Evolutionary conservation across 1,140 invertebrate genomes (phyloP).

Genomic region (Hyphantria cunea): DNA sequence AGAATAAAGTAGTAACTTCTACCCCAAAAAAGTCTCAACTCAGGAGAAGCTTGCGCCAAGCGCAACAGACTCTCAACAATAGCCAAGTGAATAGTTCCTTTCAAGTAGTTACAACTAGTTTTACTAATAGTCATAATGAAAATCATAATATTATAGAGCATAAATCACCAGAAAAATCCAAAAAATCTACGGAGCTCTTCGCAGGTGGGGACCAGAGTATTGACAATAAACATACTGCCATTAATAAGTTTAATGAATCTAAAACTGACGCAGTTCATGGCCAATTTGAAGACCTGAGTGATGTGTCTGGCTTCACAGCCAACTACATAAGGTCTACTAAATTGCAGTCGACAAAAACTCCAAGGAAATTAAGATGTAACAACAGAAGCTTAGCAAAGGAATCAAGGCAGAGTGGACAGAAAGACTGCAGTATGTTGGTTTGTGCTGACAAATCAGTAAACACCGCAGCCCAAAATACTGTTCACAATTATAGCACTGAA

Average conservation of each 20-base stretch:
- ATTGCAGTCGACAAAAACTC: slow-evolving; percentile 54
- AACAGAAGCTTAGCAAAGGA: slow-evolving; percentile 52
- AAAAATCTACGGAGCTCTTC: slow-evolving; percentile 28
- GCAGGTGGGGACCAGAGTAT: slow-evolving; percentile 35
- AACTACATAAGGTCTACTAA: slow-evolving; percentile 76
- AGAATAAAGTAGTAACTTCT: slow-evolving; percentile 64
- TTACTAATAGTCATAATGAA: slow-evolving; percentile 41
- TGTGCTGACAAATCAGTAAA: slow-evolving; percentile 65
- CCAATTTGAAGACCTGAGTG: slow-evolving; percentile 71
- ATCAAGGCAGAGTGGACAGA: slow-evolving; percentile 42
- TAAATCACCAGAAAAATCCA: slow-evolving; percentile 24
- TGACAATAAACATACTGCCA: slow-evolving; percentile 32
- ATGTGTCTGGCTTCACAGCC: slow-evolving; percentile 74
- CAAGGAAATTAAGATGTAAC: slow-evolving; percentile 57
- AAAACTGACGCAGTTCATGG: slow-evolving; percentile 54
- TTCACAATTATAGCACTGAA: slow-evolving; percentile 62
- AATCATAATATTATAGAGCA: slow-evolving; percentile 34
- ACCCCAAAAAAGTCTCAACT: slow-evolving; percentile 60
- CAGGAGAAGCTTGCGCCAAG: slow-evolving; percentile 59
- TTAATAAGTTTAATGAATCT: slow-evolving; percentile 31
- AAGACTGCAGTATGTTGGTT: slow-evolving; percentile 50
- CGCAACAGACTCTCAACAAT: slow-evolving; percentile 49
- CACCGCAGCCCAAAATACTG: slow-evolving; percentile 39
- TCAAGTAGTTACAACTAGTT: slow-evolving; percentile 46
- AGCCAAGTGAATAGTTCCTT: slow-evolving; percentile 57